Conservation (phyloP, 2,888 invertebrate species). For the Geotrupes spiniger region DNA sequence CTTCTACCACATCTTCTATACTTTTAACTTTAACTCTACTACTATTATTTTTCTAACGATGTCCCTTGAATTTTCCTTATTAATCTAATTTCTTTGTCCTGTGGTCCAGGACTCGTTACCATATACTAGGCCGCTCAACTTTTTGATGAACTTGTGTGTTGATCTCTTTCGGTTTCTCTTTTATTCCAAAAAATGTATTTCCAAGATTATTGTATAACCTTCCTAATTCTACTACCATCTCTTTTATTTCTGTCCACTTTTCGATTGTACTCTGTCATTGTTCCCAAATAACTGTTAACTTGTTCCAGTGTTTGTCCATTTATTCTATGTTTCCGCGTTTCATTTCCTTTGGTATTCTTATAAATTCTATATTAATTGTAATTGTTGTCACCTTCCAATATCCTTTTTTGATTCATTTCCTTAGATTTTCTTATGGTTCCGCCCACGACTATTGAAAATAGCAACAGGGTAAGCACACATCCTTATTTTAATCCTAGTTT, state of each 20-base stretch:
- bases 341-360: background rate
- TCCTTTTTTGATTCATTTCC: background rate
- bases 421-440: background rate
- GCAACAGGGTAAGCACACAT: background rate
- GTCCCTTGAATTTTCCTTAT: too few relatives aligned
- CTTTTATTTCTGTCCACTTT: too few relatives aligned
- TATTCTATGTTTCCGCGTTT: background rate
- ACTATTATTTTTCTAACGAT: background rate
- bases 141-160: background rate
- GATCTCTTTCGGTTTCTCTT: background rate
- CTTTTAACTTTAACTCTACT: background rate
- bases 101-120: background rate
- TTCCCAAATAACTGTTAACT: background rate
- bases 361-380: background rate
- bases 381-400: background rate
- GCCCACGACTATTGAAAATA: background rate
- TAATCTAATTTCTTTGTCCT: background rate
- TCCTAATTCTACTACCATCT: background rate
- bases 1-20: background rate
- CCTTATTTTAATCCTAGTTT: constrained; percentile 8
- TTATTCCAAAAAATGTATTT: background rate
- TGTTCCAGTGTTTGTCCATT: too few relatives aligned
- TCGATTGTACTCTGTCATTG: background rate
- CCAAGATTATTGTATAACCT: background rate
- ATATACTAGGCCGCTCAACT: background rate